Evolutionary conservation across 1,140 invertebrate species (phyloP).

Genomic region (Anadara kagoshimensis): DNA sequence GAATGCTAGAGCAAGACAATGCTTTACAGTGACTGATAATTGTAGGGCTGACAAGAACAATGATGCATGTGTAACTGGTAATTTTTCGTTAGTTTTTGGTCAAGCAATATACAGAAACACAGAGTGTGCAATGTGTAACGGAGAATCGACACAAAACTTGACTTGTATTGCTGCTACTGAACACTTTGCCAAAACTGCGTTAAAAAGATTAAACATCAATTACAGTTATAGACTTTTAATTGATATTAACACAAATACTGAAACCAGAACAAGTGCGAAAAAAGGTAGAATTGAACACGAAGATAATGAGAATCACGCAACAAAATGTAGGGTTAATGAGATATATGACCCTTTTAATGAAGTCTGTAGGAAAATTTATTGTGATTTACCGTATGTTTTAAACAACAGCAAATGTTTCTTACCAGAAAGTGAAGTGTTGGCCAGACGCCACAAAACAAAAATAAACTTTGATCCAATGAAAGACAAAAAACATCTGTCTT

Average conservation of each 20-base stretch:
- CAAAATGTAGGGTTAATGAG: conserved; percentile 32
- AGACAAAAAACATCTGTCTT: conserved; percentile 2
- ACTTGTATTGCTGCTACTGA: conserved; percentile 16
- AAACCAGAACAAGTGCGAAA: not conserved
- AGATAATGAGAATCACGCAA: not conserved
- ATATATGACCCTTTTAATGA: conserved; percentile 52
- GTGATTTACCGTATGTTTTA: conserved; percentile 26
- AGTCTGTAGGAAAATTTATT: conserved; percentile 44
- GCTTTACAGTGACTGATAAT: conserved; percentile 18
- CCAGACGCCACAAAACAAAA: conserved; percentile 1
- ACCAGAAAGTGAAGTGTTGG: not conserved
- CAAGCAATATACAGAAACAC: conserved; percentile 19
- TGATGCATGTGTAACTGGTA: not conserved
- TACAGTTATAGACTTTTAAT: conserved; percentile 35
- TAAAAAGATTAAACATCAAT: conserved; percentile 21
- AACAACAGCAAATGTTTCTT: conserved; percentile 34
- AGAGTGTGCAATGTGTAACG: conserved; percentile 32
- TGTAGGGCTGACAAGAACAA: not conserved
- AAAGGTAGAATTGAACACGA: not conserved
- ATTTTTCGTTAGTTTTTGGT: conserved; percentile 18
- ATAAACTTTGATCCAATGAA: not conserved
- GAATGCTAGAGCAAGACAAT: conserved; percentile 8
- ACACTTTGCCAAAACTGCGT: conserved; percentile 3
- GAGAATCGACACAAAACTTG: conserved; percentile 13
- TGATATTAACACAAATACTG: conserved; percentile 11